A percentile compares a stretch with the other conserved stretches of the same genome.
These are phyloP conservation scores for Cossypha niveicapilla DNA, from an alignment of 2,797 vertebrate species.

Conservation along the genomic window DNA sequence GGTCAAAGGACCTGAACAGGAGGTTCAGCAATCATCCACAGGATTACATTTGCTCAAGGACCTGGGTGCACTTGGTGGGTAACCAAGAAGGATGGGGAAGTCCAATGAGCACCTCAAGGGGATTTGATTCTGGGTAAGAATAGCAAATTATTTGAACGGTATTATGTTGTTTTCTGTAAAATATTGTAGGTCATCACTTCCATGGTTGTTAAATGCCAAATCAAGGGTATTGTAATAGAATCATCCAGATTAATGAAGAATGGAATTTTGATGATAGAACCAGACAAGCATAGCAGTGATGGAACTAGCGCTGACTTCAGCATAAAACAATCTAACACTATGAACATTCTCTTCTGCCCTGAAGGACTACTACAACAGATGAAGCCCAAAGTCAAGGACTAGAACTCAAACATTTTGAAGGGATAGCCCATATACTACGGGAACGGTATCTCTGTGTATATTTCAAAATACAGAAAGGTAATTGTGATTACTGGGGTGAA, in stretches of 20 bases:
- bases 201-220: background rate
- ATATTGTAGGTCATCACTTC: background rate
- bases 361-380: background rate
- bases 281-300: background rate
- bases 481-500: background rate
- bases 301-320: background rate
- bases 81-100: background rate
- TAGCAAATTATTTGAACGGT: rapidly evolving
- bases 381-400: background rate
- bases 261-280: background rate
- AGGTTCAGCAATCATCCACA: background rate
- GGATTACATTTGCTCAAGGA: background rate
- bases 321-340: background rate
- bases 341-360: background rate
- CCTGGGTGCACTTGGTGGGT: background rate
- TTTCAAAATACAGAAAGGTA: background rate
- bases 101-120: rapidly evolving
- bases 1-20: background rate
- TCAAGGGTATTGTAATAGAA: background rate
- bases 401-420: background rate
- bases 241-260: background rate
- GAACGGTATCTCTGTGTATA: background rate
- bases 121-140: background rate
- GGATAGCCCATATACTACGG: background rate
- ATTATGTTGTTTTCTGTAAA: background rate